Evolutionary conservation across 2,797 vertebrate genomes (phyloP).

Genomic region (Eremophila alpestris): DNA sequence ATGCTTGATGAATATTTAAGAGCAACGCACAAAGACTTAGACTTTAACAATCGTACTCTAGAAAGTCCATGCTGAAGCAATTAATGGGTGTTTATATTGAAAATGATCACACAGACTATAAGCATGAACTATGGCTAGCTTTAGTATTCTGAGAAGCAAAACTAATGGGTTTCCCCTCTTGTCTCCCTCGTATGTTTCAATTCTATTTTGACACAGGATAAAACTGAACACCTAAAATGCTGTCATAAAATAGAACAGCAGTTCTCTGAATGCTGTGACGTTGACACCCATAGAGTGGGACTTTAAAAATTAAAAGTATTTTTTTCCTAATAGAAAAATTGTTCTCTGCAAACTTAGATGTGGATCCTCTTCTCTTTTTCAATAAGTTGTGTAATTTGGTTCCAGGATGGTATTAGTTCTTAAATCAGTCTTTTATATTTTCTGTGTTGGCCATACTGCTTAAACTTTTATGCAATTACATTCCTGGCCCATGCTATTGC

Average conservation of each 20-base stretch:
- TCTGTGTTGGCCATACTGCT: background rate
- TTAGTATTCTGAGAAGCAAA: background rate
- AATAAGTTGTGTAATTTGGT: background rate
- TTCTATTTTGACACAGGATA: background rate
- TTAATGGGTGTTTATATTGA: background rate
- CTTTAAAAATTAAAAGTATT: background rate
- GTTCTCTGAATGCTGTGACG: background rate
- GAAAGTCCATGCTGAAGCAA: background rate
- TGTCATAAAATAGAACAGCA: background rate
- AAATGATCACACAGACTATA: background rate
- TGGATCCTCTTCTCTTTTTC: background rate
- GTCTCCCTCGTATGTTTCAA: background rate
- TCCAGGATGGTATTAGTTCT: background rate
- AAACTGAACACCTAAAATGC: background rate
- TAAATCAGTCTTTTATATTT: background rate
- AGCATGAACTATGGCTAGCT: background rate
- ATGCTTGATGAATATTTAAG: background rate
- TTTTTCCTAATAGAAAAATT: background rate
- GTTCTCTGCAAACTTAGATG: background rate
- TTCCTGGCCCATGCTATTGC: background rate
- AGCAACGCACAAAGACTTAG: rapidly evolving
- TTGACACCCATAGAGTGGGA: background rate
- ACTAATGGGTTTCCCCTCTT: background rate
- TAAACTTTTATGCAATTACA: background rate
- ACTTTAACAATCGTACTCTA: background rate